Conservation (phyloP, 2,113 vertebrate genomes). For the Gnathonemus longibarbis region DNA sequence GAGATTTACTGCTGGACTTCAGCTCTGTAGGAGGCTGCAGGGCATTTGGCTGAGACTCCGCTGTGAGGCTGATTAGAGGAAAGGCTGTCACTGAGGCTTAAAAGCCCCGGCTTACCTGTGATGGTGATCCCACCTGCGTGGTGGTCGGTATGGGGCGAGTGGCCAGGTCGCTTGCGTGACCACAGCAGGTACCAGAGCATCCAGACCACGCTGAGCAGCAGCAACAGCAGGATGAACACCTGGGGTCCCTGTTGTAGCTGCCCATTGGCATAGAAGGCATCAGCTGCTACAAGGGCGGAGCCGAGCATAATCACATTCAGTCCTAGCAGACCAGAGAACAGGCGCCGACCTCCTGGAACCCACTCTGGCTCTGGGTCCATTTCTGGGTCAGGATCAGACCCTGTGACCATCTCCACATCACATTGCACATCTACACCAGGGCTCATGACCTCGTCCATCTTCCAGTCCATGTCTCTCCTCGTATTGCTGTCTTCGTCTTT, state of each 20-base stretch:
- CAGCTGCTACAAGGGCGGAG: constrained; percentile 67
- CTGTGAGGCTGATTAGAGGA: background rate
- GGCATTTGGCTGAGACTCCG: background rate
- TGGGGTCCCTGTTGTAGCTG: constrained; percentile 59
- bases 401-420: background rate
- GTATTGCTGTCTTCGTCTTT: background rate
- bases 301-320: constrained; percentile 80
- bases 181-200: constrained; percentile 63
- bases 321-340: constrained; percentile 78
- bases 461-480: background rate
- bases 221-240: constrained; percentile 70
- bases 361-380: constrained; percentile 38
- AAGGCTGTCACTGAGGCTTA: background rate
- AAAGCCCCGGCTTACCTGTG: constrained; percentile 49
- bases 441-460: background rate
- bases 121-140: constrained; percentile 69
- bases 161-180: constrained; percentile 48
- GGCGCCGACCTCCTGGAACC: constrained; percentile 60
- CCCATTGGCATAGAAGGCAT: constrained; percentile 59
- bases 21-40: background rate
- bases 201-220: constrained; percentile 65
- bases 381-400: background rate
- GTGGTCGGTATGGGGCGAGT: constrained; percentile 59
- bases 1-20: background rate
- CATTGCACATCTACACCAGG: background rate